Base-by-base conservation (phyloP, 1,140 invertebrate genomes). In the Bombus polaris region DNA sequence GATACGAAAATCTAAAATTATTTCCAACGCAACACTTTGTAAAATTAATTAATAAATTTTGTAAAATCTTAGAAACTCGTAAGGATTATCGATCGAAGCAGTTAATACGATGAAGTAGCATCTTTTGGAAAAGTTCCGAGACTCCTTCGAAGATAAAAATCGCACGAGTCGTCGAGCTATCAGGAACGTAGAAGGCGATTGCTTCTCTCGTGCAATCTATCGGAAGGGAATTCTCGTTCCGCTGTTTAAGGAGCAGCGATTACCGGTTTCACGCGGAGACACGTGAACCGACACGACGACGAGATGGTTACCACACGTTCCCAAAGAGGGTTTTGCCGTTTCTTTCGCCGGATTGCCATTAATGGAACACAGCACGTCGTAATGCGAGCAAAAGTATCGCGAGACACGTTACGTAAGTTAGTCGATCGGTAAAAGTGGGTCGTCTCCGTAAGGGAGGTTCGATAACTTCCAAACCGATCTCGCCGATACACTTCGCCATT, bases 351-450 rank as follows among this genome's bases (percentile, higher is more conserved):
- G 72, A 74, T 77, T 53, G 25, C 78, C 78, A 32, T 75, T 90
- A 90, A 90, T 87, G 88, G 85, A 88, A 65, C 83, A 44, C 75
- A 76, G 82, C 74, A 84, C 71, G 86, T 86, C 68, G 87, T 87
- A n/a, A n/a, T n/a, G 59, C 59, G 28, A 75, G 86, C 59, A 85
- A 44, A 83, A 75, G 81, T 59, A 87, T 81, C 82, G 74, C 74
- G 74, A 57, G 72, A 72, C 68, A 47, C 25, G 81, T 92, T 86
- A 89, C 79, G 85, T 85, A 89, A 10, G 53, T 39, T 39, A 22
- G 53, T 39, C 53, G 70, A 25, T 37, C 66, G 78, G 88, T 89
- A 92, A 90, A 92, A 92, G 90, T 91, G 90, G 88, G 87, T 79
- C 90, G 83, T 59, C 62, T 65, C 59, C 83, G 65, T 70, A 83